A percentile compares a stretch with the other conserved stretches of the same genome.
phyloP scores from a whole-genome alignment of 2,113 vertebrate species.

The Dicentrarchus labrax region DNA sequence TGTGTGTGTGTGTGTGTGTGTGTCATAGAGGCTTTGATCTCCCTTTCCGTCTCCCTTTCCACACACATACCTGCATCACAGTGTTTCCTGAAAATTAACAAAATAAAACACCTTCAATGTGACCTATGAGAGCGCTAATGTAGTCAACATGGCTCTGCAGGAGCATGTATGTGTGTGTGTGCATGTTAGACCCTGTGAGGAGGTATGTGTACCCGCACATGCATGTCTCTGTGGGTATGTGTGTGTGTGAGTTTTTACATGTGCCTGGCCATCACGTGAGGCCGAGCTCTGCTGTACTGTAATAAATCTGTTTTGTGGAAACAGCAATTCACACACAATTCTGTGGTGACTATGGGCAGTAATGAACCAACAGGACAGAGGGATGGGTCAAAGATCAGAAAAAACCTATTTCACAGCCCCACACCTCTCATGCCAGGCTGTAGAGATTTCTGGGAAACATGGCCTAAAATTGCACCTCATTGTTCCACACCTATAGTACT shows the following conservation, averaged over 20 bases:
- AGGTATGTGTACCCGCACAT: not conserved
- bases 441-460: constrained; percentile 27
- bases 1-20: too few relatives aligned
- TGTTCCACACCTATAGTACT: constrained; percentile 4
- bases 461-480: constrained; percentile 19
- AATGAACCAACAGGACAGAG: constrained; percentile 5
- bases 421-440: not conserved
- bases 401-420: constrained; percentile 40
- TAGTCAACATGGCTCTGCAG: not conserved
- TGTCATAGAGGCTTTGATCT: not conserved
- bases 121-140: not conserved
- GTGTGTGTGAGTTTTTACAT: not conserved
- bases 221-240: not conserved
- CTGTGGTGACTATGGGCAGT: not conserved
- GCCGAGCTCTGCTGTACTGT: not conserved
- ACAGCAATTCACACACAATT: not conserved
- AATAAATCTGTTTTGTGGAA: constrained; percentile 15
- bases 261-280: not conserved
- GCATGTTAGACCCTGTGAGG: not conserved
- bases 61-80: not conserved
- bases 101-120: not conserved
- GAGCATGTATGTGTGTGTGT: not conserved
- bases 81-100: not conserved
- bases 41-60: too few relatives aligned
- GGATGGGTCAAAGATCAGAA: constrained; percentile 6